These are phyloP conservation scores for Glaucidium brasilianum DNA, from an alignment of 2,113 vertebrate genomes.

Conservation along the genomic window DNA sequence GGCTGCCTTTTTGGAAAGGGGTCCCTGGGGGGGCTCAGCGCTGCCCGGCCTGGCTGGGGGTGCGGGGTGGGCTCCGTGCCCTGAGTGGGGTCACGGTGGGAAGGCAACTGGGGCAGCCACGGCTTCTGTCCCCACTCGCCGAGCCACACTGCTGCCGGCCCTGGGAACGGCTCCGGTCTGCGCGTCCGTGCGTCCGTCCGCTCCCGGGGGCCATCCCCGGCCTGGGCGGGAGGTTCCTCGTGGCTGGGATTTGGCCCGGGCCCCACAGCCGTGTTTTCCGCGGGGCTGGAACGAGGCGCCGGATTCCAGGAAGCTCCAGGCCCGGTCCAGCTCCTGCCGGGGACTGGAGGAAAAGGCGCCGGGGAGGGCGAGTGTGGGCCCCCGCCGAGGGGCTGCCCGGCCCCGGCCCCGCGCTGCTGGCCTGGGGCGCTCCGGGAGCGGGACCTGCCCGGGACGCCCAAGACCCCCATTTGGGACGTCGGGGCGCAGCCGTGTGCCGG, in stretches of 20 bases:
- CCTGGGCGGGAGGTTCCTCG: slow-evolving; percentile 26
- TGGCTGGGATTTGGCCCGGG: slow-evolving; percentile 37
- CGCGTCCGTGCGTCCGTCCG: background rate
- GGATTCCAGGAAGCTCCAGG: slow-evolving; percentile 59
- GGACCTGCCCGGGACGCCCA: no score
- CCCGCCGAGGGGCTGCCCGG: background rate
- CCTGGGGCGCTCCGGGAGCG: background rate
- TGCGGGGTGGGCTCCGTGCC: background rate
- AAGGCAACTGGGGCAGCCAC: background rate
- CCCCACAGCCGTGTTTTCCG: slow-evolving; percentile 20
- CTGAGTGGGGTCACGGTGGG: background rate
- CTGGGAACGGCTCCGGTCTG: background rate
- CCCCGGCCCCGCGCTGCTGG: background rate
- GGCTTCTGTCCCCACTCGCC: no score
- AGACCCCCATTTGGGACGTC: rapidly evolving
- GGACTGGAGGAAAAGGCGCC: slow-evolving; percentile 54
- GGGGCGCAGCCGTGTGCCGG: background rate
- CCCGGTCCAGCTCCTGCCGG: slow-evolving; percentile 30
- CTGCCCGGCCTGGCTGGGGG: background rate
- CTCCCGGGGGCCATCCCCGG: background rate
- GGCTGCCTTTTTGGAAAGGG: background rate
- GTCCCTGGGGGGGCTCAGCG: rapidly evolving
- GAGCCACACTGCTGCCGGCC: background rate
- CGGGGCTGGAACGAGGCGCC: slow-evolving; percentile 12
- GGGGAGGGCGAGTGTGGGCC: background rate